Conservation (phyloP, 2,888 invertebrate genomes). For the Spatulosminthurus flaviceps region DNA sequence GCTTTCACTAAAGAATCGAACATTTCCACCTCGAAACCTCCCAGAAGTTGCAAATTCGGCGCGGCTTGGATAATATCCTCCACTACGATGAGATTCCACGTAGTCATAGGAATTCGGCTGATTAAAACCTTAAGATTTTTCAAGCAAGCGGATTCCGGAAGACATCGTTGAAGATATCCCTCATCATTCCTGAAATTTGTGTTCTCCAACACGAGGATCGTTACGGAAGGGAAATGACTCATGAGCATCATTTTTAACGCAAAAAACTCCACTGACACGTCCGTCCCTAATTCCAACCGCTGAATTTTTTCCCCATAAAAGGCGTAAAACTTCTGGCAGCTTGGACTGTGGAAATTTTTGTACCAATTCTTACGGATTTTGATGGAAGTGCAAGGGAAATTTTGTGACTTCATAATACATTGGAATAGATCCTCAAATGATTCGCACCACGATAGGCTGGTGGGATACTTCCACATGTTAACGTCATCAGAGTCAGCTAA, state of each 20-base stretch:
- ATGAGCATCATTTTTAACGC: background rate
- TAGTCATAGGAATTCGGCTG: background rate
- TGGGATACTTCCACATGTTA: background rate
- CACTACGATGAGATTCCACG: background rate
- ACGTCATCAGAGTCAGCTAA: too few relatives aligned
- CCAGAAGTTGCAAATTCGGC: background rate
- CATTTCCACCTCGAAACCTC: background rate
- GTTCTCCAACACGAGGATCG: background rate
- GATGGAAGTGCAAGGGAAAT: background rate
- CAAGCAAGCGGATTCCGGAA: background rate
- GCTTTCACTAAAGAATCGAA: background rate
- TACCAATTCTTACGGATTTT: background rate
- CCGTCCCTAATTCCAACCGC: background rate
- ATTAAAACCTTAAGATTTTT: background rate
- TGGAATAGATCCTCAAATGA: background rate
- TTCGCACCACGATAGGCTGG: background rate
- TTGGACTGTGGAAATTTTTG: background rate
- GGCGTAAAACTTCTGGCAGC: too few relatives aligned
- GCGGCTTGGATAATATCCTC: background rate
- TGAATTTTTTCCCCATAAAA: background rate
- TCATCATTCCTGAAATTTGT: background rate
- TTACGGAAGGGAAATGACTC: background rate
- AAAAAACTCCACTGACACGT: background rate
- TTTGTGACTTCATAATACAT: background rate
- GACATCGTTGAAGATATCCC: background rate